Conservation (phyloP, 2,113 vertebrate genomes). For the Hemichromis elongatus region DNA sequence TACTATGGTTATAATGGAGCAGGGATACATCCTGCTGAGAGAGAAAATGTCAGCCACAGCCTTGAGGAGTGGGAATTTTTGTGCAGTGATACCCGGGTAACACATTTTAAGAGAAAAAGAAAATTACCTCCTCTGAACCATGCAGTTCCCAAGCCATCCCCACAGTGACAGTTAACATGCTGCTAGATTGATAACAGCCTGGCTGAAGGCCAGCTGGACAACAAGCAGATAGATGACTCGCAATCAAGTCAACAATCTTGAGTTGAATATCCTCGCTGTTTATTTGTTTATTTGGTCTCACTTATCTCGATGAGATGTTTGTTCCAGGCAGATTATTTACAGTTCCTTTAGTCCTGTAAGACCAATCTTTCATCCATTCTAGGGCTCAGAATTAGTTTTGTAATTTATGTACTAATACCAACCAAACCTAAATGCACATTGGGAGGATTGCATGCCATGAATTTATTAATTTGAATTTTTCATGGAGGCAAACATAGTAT, state of each 20-base stretch:
- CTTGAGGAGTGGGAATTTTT: background rate
- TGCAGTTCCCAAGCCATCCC: background rate
- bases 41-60: conserved; percentile 44
- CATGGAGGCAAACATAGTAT: background rate
- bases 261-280: background rate
- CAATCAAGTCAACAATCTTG: background rate
- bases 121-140: conserved; percentile 8
- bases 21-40: conserved; percentile 17
- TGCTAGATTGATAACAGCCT: background rate
- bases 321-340: background rate
- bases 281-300: background rate
- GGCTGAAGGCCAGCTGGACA: background rate
- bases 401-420: background rate
- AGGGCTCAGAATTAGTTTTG: background rate
- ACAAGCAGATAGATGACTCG: background rate
- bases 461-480: background rate
- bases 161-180: background rate
- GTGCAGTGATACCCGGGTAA: background rate
- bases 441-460: background rate
- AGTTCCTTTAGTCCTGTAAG: background rate
- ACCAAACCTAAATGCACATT: background rate
- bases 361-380: background rate
- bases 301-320: background rate
- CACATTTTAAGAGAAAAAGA: background rate
- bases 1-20: conserved; percentile 16